A percentile compares a stretch with the other conserved stretches of the same genome.
These are phyloP conservation scores for Gopherus evgoodei DNA, from an alignment of 2,113 vertebrate species.

Conservation along the genomic window DNA sequence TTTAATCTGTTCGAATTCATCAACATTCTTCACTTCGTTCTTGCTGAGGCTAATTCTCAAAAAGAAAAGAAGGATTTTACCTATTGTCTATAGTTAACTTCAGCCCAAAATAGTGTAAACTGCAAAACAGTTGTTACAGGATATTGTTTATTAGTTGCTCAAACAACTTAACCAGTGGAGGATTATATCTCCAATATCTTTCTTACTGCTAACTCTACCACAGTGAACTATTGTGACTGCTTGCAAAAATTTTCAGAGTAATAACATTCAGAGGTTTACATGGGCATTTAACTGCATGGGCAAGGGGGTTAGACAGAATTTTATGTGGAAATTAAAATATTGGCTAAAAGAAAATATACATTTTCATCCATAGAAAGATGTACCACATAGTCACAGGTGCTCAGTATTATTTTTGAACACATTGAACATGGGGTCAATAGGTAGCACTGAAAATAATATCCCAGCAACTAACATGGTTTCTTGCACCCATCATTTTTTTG, in stretches of 20 bases:
- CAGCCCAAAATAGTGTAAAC: background rate
- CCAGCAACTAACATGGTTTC: background rate
- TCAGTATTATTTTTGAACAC: background rate
- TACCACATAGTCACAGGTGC: background rate
- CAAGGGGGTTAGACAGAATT: background rate
- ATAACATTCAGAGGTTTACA: background rate
- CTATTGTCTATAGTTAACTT: background rate
- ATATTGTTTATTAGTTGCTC: background rate
- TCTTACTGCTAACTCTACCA: background rate
- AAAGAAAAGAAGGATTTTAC: background rate
- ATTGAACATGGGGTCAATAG: background rate
- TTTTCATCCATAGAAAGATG: background rate
- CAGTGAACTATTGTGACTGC: background rate
- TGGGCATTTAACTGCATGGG: background rate
- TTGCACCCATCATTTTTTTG: background rate
- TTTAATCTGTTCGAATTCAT: background rate
- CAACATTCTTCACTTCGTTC: background rate
- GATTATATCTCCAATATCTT: background rate
- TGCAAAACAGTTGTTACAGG: background rate
- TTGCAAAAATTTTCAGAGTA: background rate
- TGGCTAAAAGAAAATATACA: background rate
- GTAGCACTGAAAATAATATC: accelerated
- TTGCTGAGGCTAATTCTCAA: background rate
- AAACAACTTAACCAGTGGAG: accelerated
- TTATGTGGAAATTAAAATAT: background rate